Conservation (phyloP, 2,888 invertebrate genomes). For the Harpalus rufipes region DNA sequence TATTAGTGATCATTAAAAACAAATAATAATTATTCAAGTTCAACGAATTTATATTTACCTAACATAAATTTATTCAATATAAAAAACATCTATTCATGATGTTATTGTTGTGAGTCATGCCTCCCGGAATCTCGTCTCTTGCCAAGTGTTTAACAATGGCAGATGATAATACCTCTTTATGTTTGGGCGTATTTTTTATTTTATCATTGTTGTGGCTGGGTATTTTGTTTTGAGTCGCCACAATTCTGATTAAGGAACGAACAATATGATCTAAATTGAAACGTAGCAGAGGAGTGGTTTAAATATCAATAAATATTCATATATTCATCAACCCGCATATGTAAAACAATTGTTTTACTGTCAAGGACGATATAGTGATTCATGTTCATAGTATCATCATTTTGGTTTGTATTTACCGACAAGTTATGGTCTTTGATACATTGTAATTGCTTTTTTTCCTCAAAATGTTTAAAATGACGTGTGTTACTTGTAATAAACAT, state of each 20-base stretch:
- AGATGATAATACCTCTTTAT: slow-evolving; percentile 33
- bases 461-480: neutral
- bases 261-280: slow-evolving; percentile 55
- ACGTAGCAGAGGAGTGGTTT: slow-evolving; percentile 54
- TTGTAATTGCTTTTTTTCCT: neutral
- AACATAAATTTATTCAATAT: slow-evolving; percentile 32
- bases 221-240: slow-evolving; percentile 46
- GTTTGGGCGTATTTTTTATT: slow-evolving; percentile 57
- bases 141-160: slow-evolving; percentile 49
- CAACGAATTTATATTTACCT: neutral
- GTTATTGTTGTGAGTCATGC: slow-evolving; percentile 44
- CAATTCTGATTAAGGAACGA: slow-evolving; percentile 45
- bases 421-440: neutral
- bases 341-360: slow-evolving; percentile 56
- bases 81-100: slow-evolving; percentile 11
- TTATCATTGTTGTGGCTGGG: slow-evolving; percentile 41
- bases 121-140: slow-evolving; percentile 30
- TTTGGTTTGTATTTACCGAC: neutral
- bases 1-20: slow-evolving; percentile 8
- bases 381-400: slow-evolving; percentile 18
- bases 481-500: no score
- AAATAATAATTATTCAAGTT: slow-evolving; percentile 27
- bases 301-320: slow-evolving; percentile 45
- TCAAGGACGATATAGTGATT: slow-evolving; percentile 51
- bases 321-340: slow-evolving; percentile 55